Evolutionary conservation across 2,113 vertebrate genomes (phyloP).

Genomic region (Corythornis cristatus): DNA sequence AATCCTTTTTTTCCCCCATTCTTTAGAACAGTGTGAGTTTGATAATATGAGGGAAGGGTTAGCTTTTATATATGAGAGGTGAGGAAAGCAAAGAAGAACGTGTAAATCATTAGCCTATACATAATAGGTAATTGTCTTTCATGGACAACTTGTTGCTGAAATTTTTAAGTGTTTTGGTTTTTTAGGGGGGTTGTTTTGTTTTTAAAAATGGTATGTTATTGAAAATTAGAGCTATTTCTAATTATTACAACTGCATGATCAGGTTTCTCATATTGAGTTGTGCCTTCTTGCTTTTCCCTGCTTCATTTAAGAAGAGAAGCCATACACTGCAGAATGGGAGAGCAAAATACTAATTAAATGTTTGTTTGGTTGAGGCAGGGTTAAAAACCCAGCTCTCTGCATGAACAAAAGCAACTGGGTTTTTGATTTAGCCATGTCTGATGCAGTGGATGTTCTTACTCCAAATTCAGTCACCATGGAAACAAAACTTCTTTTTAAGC

Average conservation of each 20-base stretch:
- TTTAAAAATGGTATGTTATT: not conserved
- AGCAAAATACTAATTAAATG: not conserved
- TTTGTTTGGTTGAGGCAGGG: conserved; percentile 15
- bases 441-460: conserved; percentile 52
- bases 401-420: conserved; percentile 28
- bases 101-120: not conserved
- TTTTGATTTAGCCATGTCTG: conserved; percentile 55
- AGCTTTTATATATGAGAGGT: not conserved
- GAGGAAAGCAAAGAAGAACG: not conserved
- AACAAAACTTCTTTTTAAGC: conserved; percentile 62
- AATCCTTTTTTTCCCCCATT: not conserved
- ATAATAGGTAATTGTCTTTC: not conserved
- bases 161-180: not conserved
- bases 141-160: not conserved
- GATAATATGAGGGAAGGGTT: not conserved
- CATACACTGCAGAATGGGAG: not conserved
- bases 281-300: not conserved
- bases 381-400: not conserved
- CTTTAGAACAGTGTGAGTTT: not conserved
- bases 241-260: not conserved
- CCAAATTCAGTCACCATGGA: conserved; percentile 71
- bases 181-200: not conserved
- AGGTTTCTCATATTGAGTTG: not conserved
- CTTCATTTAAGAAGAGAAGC: not conserved
- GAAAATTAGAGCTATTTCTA: not conserved